A percentile compares a stretch with the other conserved stretches of the same genome.
phyloP scores from a whole-genome alignment of 2,888 invertebrate genomes.

The Diarsia rubi region DNA sequence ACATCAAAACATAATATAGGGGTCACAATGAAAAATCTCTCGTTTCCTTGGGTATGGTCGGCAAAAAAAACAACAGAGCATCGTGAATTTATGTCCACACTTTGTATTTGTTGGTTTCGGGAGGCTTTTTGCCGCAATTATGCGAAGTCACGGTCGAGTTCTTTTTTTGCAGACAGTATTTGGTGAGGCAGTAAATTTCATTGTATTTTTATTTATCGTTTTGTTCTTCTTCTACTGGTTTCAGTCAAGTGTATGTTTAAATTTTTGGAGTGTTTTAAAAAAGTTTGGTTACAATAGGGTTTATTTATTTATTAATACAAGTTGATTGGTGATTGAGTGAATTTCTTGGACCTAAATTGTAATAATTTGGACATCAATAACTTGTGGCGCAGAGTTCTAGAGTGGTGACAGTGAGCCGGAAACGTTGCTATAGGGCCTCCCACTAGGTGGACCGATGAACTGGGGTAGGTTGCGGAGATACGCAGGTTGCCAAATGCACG shows the following conservation, averaged over 20 bases:
- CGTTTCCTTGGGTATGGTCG: slow-evolving; percentile 48
- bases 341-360: neutral
- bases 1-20: slow-evolving; percentile 59
- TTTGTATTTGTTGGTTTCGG: slow-evolving; percentile 52
- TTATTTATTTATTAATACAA: neutral
- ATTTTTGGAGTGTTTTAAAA: neutral
- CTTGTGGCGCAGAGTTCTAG: no score
- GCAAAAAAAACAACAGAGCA: slow-evolving; percentile 49
- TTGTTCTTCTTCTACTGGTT: neutral
- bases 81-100: slow-evolving; percentile 47
- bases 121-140: slow-evolving; percentile 47
- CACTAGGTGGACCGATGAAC: no score
- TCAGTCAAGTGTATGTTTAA: neutral
- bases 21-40: slow-evolving; percentile 59
- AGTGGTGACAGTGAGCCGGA: no score
- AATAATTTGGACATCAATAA: no score
- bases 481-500: no score
- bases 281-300: neutral
- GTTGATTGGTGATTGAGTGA: no score
- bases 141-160: slow-evolving; percentile 34
- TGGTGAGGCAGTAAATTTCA: slow-evolving; percentile 16
- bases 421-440: no score
- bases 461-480: no score
- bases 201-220: slow-evolving; percentile 34
- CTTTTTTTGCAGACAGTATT: slow-evolving; percentile 38